Conservation (phyloP, 2,888 invertebrate genomes). For the Pammene fasciana region DNA sequence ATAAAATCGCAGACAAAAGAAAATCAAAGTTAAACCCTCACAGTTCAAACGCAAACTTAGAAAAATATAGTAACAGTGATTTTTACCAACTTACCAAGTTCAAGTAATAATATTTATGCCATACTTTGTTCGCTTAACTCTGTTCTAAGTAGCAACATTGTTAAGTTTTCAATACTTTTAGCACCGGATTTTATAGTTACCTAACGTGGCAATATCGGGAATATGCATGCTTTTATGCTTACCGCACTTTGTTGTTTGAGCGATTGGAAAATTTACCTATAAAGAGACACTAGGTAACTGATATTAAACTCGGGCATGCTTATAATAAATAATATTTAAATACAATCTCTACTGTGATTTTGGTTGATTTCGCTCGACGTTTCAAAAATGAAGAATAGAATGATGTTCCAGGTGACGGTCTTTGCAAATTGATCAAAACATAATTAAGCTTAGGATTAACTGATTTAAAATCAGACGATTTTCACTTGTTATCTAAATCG, state of each 20-base stretch:
- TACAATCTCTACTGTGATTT: no score
- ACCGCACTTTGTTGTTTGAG: conserved; percentile 24
- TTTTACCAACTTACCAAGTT: background rate
- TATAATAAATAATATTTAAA: no score
- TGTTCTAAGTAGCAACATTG: conserved; percentile 41
- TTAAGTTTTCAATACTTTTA: conserved; percentile 45
- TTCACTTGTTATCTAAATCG: no score
- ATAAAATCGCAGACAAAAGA: background rate
- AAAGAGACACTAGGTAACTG: background rate
- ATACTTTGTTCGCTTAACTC: conserved; percentile 4
- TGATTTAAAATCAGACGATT: no score
- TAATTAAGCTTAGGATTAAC: no score
- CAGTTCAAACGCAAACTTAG: background rate
- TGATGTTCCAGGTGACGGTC: no score
- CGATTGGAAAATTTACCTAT: background rate
- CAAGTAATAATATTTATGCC: conserved; percentile 1
- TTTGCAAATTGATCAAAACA: no score
- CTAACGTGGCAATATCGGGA: conserved; percentile 38
- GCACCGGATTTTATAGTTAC: conserved; percentile 44
- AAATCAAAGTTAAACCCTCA: background rate
- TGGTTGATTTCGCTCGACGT: no score
- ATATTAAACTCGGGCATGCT: no score
- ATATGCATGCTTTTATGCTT: conserved; percentile 35
- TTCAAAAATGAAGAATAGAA: no score
- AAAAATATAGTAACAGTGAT: background rate